Base-by-base conservation (phyloP, 2,113 vertebrate genomes). In the Telmatochromis sp. region DNA sequence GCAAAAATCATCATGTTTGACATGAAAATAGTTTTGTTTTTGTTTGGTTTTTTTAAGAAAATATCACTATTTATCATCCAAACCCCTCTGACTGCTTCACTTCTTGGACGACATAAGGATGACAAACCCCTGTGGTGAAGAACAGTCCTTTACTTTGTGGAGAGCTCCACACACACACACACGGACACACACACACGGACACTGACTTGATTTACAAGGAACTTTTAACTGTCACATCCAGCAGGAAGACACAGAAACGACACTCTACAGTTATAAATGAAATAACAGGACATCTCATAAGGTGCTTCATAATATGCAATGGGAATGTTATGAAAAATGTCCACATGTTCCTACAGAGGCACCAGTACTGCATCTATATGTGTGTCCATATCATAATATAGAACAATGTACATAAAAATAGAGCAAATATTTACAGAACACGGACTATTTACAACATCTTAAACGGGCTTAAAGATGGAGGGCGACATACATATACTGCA, bases 331-430 rank as follows among this genome's bases (percentile, higher is more conserved):
- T 81, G 93, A 93, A 92, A 93, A 93, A 81, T 45, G 78, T 91
- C 89, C 86, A 87, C 82, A 84, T 68, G 45, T 82, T 78, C 88
- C 88, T 94, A 93, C 87, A 87, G 86, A 95, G 86, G 92, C 91
- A 91, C 85, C 68, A 47, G 70, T 45, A 89, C 93, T 79, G 86
- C 83, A 91, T 87, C 92, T 91, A 95, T 86, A 94, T 96, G 81
- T 78, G 17, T 31, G 94, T 96, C 85, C 85, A 96, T 85, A 94
- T 95, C 85, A 88, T 87, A 95, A 96, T 96, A 96, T 91, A 96
- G 96, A 96, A 96, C 91, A 89, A 95, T 95, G 94, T 95, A 96
- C 94, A 96, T 92, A 94, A 95, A 96, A 96, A 96, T 93, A 96
- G 86, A 95, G 92, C 91, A 89, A 80, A 94, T 96, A 96, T 96